Conservation (phyloP, 2,888 invertebrate species). For the Willowsia nigromaculata region DNA sequence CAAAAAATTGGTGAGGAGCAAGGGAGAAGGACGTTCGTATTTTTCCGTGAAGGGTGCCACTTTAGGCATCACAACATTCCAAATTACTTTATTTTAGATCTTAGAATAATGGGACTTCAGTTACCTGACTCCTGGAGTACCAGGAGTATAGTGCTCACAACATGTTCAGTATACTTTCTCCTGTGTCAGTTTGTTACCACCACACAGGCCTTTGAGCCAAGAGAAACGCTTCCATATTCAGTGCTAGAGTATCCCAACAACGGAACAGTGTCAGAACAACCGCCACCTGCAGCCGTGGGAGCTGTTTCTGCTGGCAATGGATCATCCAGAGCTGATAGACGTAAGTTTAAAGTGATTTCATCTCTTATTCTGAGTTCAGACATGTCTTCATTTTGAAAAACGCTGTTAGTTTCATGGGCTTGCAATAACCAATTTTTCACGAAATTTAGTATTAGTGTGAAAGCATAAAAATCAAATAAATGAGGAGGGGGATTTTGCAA, state of each 20-base stretch:
- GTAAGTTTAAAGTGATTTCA: conserved; percentile 73
- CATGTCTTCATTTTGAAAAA: neutral
- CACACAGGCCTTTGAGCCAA: conserved; percentile 37
- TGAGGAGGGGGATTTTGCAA: no score
- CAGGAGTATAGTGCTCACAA: conserved; percentile 61
- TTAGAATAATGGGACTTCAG: conserved; percentile 64
- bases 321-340: conserved; percentile 76
- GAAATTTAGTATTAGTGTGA: no score
- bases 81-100: neutral
- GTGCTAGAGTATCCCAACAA: conserved; percentile 74
- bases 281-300: conserved; percentile 70
- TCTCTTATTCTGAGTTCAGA: neutral
- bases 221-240: conserved; percentile 52
- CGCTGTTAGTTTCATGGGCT: neutral
- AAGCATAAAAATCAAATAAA: no score
- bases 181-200: conserved; percentile 72
- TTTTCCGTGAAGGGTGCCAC: conserved; percentile 31
- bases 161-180: conserved; percentile 59
- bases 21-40: neutral
- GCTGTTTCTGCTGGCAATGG: conserved; percentile 74
- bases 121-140: conserved; percentile 56
- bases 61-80: conserved; percentile 33
- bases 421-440: no score
- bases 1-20: neutral
- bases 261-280: conserved; percentile 66